Evolutionary conservation across 2,888 invertebrate species (phyloP).

Genomic region (Drosophila vallismaia): DNA sequence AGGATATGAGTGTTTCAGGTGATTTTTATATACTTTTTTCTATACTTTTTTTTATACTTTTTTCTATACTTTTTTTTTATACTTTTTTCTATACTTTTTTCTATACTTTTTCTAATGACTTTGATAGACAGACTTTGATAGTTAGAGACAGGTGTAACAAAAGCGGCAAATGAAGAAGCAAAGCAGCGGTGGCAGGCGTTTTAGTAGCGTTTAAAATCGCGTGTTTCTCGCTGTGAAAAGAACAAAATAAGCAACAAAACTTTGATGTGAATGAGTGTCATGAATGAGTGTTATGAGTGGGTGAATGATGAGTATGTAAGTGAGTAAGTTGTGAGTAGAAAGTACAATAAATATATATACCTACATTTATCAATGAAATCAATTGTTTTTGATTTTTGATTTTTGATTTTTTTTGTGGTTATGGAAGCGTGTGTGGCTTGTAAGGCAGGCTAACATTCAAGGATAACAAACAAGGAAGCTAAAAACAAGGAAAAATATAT

Average conservation of each 20-base stretch:
- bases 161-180: slow-evolving; percentile 25
- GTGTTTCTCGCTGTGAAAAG: slow-evolving; percentile 23
- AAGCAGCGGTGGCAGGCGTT: slow-evolving; percentile 27
- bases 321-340: neutral
- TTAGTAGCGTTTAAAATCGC: slow-evolving; percentile 28
- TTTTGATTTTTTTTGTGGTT: neutral
- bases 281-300: slow-evolving; percentile 6
- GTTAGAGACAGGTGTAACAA: slow-evolving; percentile 11
- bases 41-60: too few relatives aligned
- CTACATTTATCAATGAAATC: slow-evolving; percentile 41
- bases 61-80: too few relatives aligned
- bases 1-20: slow-evolving; percentile 18
- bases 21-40: neutral
- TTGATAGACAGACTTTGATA: slow-evolving; percentile 60
- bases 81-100: too few relatives aligned
- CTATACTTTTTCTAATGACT: neutral
- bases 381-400: slow-evolving; percentile 22
- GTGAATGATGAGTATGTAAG: neutral
- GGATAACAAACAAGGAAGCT: slow-evolving; percentile 62
- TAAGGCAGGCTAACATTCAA: slow-evolving; percentile 49
- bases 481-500: slow-evolving; percentile 54
- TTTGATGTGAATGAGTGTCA: slow-evolving; percentile 8
- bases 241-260: slow-evolving; percentile 12
- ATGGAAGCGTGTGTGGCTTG: slow-evolving; percentile 33
- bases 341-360: slow-evolving; percentile 24